Evolutionary conservation across 2,113 vertebrate genomes (phyloP).

Genomic region (Chloroceryle aenea): DNA sequence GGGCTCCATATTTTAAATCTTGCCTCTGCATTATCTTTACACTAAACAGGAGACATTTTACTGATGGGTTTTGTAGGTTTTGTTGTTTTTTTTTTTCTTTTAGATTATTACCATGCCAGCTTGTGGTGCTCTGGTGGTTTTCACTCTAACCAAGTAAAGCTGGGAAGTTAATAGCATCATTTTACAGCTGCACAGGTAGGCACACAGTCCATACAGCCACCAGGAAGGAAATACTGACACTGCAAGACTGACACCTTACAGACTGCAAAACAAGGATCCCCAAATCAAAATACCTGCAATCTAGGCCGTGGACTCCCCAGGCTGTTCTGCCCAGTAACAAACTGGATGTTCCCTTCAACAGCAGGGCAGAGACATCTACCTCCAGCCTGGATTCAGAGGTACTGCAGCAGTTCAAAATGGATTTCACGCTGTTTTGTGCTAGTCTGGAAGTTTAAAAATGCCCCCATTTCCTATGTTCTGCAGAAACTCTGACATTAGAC

Average conservation of each 20-base stretch:
- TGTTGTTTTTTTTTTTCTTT: neutral
- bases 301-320: neutral
- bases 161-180: neutral
- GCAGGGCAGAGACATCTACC: neutral
- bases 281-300: neutral
- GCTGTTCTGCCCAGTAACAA: neutral
- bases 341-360: neutral
- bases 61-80: neutral
- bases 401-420: neutral
- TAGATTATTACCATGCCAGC: neutral
- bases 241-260: neutral
- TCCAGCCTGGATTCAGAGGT: neutral
- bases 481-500: neutral
- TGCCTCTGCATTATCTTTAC: neutral
- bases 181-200: neutral
- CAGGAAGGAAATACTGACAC: neutral
- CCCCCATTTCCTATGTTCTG: neutral
- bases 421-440: neutral
- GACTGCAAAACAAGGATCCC: neutral
- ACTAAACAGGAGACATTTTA: neutral
- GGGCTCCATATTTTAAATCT: neutral
- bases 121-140: neutral
- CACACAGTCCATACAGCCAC: fast-evolving
- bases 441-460: neutral
- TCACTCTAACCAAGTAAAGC: neutral